Percentiles rank a stretch among this genome's conserved stretches.
Evolutionary conservation across 2,113 vertebrate genomes (phyloP).

Genomic region (Nothoprocta perdicaria): DNA sequence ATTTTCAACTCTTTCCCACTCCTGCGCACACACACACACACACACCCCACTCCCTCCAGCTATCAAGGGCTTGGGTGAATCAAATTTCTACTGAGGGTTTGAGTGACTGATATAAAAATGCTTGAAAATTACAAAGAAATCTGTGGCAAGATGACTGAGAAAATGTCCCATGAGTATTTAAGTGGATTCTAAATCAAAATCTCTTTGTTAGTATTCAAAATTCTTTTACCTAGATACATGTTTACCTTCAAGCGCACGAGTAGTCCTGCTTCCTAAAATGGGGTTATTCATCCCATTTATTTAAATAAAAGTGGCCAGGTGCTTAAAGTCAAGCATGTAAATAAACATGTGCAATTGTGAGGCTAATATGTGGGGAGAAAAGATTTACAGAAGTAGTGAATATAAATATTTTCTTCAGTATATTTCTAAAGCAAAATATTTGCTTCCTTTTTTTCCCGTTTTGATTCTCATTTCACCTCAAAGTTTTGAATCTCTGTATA

Average conservation of each 20-base stretch:
- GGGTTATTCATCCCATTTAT: background rate
- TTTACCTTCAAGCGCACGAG: background rate
- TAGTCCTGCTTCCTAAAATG: background rate
- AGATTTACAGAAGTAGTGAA: background rate
- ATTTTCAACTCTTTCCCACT: background rate
- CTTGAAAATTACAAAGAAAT: background rate
- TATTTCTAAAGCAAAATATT: background rate
- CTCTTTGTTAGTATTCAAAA: background rate
- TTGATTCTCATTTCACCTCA: background rate
- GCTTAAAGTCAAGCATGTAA: background rate
- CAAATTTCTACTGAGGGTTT: background rate
- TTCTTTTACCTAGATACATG: background rate
- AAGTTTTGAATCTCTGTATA: background rate
- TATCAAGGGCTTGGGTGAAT: background rate
- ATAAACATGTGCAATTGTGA: background rate
- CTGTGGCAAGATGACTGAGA: background rate
- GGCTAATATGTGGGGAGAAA: rapidly evolving
- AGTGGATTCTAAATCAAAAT: background rate
- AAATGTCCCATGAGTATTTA: background rate
- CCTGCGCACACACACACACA: background rate
- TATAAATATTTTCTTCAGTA: background rate
- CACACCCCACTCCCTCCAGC: rapidly evolving
- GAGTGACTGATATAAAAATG: background rate
- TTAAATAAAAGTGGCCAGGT: background rate
- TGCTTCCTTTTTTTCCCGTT: background rate